phyloP scores from a whole-genome alignment of 2,113 vertebrate species.

The Pseudorasbora parva region DNA sequence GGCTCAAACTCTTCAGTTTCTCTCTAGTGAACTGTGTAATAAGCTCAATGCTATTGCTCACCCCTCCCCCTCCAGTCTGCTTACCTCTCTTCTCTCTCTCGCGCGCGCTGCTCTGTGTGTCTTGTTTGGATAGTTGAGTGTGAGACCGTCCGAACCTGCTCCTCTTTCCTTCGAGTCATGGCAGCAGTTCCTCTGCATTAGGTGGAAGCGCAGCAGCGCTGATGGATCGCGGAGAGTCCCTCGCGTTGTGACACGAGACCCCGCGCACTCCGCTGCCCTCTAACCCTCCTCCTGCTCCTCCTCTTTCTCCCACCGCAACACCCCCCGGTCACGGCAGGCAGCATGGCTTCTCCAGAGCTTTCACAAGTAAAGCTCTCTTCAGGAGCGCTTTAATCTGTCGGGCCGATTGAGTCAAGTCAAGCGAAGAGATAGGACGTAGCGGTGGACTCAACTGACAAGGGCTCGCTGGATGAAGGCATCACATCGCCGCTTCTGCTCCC shows the following conservation, averaged over 20 bases:
- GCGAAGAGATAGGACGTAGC: conserved; percentile 7
- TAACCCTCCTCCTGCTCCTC: conserved; percentile 35
- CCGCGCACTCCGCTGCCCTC: conserved; percentile 12
- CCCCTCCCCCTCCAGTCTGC: conserved; percentile 56
- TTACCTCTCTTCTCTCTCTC: conserved; percentile 40
- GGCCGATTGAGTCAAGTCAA: conserved; percentile 22
- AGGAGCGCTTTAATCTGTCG: conserved; percentile 41
- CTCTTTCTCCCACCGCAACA: conserved; percentile 9
- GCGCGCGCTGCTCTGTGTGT: not conserved
- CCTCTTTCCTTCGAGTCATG: conserved; percentile 52
- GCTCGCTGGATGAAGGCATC: conserved; percentile 47
- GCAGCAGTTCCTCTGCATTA: conserved; percentile 65
- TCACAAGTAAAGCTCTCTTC: conserved; percentile 41
- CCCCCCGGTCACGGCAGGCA: conserved; percentile 51
- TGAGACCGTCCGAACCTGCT: conserved; percentile 18
- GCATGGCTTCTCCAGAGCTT: conserved; percentile 59
- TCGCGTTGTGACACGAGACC: conserved; percentile 27
- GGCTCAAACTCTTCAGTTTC: conserved; percentile 35
- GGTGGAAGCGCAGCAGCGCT: conserved; percentile 64
- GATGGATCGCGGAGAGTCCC: conserved; percentile 40
- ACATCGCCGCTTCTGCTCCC: conserved; percentile 15
- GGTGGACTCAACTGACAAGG: conserved; percentile 5
- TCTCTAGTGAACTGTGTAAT: conserved; percentile 52
- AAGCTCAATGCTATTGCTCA: conserved; percentile 24
- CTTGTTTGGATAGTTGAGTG: conserved; percentile 45